Evolutionary conservation across 2,113 vertebrate species (phyloP).

Genomic region (Poicephalus gulielmi): DNA sequence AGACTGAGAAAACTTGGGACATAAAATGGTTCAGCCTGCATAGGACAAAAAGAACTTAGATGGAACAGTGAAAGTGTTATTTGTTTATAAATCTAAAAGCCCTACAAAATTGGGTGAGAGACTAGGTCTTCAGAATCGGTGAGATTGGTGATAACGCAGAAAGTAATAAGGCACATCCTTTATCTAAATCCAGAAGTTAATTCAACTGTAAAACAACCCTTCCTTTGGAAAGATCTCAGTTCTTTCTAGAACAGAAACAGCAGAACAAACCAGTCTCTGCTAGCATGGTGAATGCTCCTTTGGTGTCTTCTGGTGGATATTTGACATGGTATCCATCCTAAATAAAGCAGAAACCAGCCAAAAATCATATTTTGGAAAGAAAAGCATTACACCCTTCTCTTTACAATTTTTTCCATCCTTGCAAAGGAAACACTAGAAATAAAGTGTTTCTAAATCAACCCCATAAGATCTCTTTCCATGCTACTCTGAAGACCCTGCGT

Average conservation of each 20-base stretch:
- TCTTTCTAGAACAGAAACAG: neutral
- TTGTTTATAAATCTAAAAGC: neutral
- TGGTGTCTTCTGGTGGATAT: neutral
- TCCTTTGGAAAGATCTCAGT: neutral
- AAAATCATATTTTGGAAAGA: neutral
- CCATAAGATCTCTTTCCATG: neutral
- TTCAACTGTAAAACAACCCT: neutral
- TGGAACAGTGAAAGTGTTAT: neutral
- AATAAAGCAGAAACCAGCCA: neutral
- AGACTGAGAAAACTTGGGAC: neutral
- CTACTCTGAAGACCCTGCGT: neutral
- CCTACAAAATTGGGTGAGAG: neutral
- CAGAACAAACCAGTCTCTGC: neutral
- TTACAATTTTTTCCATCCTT: neutral
- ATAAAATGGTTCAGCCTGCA: neutral
- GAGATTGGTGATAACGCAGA: neutral
- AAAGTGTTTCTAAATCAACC: neutral
- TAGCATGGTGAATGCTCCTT: neutral
- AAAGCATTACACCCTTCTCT: neutral
- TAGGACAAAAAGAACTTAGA: neutral
- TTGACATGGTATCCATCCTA: neutral
- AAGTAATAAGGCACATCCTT: neutral
- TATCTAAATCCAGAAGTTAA: neutral
- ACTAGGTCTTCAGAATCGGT: neutral
- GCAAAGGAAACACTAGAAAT: neutral